Conservation (phyloP, 1,140 invertebrate genomes). For the Zaprionus africanus region DNA sequence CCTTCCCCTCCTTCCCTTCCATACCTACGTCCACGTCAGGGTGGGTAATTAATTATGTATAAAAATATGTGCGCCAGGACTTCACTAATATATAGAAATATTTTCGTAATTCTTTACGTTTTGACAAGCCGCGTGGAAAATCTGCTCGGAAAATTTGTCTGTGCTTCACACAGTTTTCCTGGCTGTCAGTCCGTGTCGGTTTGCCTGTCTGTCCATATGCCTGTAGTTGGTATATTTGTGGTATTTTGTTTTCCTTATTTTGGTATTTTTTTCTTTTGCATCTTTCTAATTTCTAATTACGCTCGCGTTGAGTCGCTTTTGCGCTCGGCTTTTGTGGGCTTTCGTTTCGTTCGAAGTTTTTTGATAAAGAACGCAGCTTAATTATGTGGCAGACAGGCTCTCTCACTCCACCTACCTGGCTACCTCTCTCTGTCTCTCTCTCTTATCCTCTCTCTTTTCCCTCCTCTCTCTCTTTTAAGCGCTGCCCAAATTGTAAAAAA, state of each 20-base stretch:
- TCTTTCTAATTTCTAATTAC: constrained; percentile 72
- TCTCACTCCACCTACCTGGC: not conserved
- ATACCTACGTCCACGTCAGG: constrained; percentile 3
- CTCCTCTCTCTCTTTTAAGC: not conserved
- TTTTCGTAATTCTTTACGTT: constrained; percentile 22
- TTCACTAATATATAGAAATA: constrained; percentile 8
- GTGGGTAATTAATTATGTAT: constrained; percentile 75
- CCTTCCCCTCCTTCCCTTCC: not conserved
- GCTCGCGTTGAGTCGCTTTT: constrained; percentile 36
- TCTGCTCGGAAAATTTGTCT: constrained; percentile 26
- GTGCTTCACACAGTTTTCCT: not conserved
- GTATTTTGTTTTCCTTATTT: constrained; percentile 27
- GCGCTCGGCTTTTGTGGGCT: constrained; percentile 65
- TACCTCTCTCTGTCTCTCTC: not conserved
- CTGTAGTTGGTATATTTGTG: not conserved
- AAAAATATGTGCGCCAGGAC: constrained; percentile 43
- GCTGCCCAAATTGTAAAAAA: constrained; percentile 33
- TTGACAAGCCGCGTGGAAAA: constrained; percentile 45
- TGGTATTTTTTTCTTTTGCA: constrained; percentile 7
- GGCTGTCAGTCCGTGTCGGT: constrained; percentile 4
- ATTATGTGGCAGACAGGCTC: constrained; percentile 63
- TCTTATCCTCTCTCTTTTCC: not conserved
- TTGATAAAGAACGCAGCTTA: constrained; percentile 63
- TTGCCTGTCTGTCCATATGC: constrained; percentile 13
- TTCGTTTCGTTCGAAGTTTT: constrained; percentile 60